Percentiles rank a stretch among this genome's conserved stretches.
These are phyloP conservation scores for Calycopis cecrops DNA, from an alignment of 1,140 invertebrate species.

Conservation along the genomic window DNA sequence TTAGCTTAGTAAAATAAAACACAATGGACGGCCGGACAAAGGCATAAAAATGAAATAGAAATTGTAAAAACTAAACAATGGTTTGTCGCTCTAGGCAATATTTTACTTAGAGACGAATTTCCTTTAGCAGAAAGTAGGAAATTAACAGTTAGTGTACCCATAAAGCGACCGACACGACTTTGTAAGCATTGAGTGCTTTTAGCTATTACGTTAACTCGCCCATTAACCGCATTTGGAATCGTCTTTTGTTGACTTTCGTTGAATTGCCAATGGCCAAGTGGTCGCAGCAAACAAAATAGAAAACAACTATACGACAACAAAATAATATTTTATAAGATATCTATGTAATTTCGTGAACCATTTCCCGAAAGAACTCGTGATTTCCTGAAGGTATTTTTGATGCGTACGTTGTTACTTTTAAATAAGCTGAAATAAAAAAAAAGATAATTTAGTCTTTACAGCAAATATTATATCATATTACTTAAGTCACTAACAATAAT, in stretches of 20 bases:
- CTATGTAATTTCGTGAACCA: no score
- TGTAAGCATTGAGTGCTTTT: slow-evolving; percentile 71
- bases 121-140: slow-evolving; percentile 59
- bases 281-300: slow-evolving; percentile 1
- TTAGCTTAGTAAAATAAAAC: slow-evolving; percentile 18
- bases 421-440: no score
- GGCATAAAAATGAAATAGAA: slow-evolving; percentile 43
- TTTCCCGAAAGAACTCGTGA: no score
- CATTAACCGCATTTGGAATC: slow-evolving; percentile 56
- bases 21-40: slow-evolving; percentile 22
- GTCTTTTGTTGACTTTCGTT: slow-evolving; percentile 50
- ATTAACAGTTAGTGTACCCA: slow-evolving; percentile 66
- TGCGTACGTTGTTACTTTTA: no score
- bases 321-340: no score
- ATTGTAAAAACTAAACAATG: slow-evolving; percentile 46
- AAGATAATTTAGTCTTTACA: no score
- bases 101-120: slow-evolving; percentile 59
- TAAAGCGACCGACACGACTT: slow-evolving; percentile 65
- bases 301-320: no score
- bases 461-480: no score
- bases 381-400: no score
- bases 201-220: slow-evolving; percentile 69
- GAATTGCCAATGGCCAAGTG: slow-evolving; percentile 30
- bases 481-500: no score
- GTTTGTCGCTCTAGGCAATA: slow-evolving; percentile 39